Base-by-base conservation (phyloP, 2,888 invertebrate genomes). In the Andrena praecox region DNA sequence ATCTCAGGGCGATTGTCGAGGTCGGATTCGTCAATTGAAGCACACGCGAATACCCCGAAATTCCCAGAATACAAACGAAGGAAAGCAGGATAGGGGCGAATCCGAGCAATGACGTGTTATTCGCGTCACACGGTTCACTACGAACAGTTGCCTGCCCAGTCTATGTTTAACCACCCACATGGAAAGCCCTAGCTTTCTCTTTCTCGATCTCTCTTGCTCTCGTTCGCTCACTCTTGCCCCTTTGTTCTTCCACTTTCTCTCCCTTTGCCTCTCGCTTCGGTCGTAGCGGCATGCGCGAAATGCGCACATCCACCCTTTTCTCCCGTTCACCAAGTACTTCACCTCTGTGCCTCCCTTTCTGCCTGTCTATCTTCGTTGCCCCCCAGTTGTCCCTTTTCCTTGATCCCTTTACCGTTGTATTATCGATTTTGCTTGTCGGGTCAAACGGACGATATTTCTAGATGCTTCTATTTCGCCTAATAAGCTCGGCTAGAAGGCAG, bases 251-350 rank as follows among this genome's bases (percentile, higher is more conserved):
- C 42, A 42, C 50, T 52, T 29, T 64, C 56, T 54, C 33, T 73
- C 4, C 2, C 31, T 56, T 60, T 33, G 6, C 71, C 31, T 70
- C 62, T 70, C 70, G 74, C 66, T 72, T 24, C 27, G 33, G 35
- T 31, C 59, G 27, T 48, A 66, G 24, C 80, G 73, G 77, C 88
- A 88, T 86, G 88, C 88, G 88, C 88, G 75, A 80, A 84, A 84
- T 71, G 78, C 77, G 74, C 76, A 59, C 48, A 77, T 35, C 76
- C 71, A 54, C 60, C 71, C 78, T 72, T 67, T 62, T 62, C 12
- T 27, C 12, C 27, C 54, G 33, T 62, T 48, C 54, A n/a, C 35
- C 29, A 50, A 7, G 20, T 33, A 31, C 16, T 62, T 56, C 29
- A 6, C 12, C 54, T 6, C 42, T 33, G 3, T 29, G n/a, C 48